Conservation (phyloP, 2,888 invertebrate genomes). For the Drosophila atripex region DNA sequence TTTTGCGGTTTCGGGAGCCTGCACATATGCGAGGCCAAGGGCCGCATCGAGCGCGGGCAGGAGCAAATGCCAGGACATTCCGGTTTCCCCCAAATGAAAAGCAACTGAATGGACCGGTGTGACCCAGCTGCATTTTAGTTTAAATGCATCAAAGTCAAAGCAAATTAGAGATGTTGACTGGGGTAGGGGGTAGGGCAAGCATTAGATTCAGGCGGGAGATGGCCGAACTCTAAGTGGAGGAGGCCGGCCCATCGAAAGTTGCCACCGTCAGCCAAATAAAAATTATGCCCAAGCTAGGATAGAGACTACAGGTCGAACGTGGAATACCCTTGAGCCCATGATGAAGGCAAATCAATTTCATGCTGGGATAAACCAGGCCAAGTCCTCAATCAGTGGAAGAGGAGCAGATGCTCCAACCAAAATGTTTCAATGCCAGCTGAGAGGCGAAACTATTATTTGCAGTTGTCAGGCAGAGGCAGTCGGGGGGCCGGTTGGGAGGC, state of each 20-base stretch:
- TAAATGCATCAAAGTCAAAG: slow-evolving; percentile 65
- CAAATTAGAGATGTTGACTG: slow-evolving; percentile 46
- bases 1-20: slow-evolving; percentile 68
- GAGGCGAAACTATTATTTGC: slow-evolving; percentile 74
- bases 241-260: slow-evolving; percentile 46
- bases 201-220: slow-evolving; percentile 7
- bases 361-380: neutral
- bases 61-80: slow-evolving; percentile 53
- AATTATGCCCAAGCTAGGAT: slow-evolving; percentile 17
- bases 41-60: slow-evolving; percentile 27
- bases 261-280: slow-evolving; percentile 61
- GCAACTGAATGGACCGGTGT: slow-evolving; percentile 27
- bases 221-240: slow-evolving; percentile 4
- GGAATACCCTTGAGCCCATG: slow-evolving; percentile 7
- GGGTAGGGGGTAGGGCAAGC: neutral
- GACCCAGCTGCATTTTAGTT: slow-evolving; percentile 59
- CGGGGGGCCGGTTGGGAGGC: slow-evolving; percentile 13
- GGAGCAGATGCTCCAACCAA: slow-evolving; percentile 9
- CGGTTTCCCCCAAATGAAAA: slow-evolving; percentile 34
- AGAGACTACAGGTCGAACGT: slow-evolving; percentile 2
- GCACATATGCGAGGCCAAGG: slow-evolving; percentile 16
- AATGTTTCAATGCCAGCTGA: slow-evolving; percentile 33
- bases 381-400: neutral
- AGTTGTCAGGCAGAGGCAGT: slow-evolving; percentile 57
- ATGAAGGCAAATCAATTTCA: neutral